Percentiles rank a stretch among this genome's conserved stretches.
Evolutionary conservation across 2,113 vertebrate genomes (phyloP).

Genomic region (Toxotes chatareus): DNA sequence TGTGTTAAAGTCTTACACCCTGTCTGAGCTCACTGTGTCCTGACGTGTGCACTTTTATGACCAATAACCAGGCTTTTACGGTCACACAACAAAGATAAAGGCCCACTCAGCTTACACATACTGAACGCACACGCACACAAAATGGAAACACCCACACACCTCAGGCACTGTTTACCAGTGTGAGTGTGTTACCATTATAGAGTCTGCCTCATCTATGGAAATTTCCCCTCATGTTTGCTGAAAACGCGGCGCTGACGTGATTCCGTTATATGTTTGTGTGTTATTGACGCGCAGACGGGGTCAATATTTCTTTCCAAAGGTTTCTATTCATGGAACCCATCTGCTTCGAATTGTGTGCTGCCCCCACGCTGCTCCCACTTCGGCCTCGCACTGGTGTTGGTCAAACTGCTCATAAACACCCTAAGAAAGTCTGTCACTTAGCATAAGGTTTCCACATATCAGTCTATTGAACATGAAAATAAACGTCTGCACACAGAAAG

Average conservation of each 20-base stretch:
- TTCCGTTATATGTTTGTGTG: neutral
- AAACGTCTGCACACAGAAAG: neutral
- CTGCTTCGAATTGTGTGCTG: neutral
- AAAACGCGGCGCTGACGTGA: conserved; percentile 32
- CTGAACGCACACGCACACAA: conserved; percentile 16
- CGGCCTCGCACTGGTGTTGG: neutral
- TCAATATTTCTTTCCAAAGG: conserved; percentile 62
- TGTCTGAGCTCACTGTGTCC: conserved; percentile 25
- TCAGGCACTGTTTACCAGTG: conserved; percentile 8
- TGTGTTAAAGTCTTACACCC: conserved; percentile 10
- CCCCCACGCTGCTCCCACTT: neutral
- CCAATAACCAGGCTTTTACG: conserved; percentile 53
- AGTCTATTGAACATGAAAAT: neutral
- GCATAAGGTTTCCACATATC: conserved; percentile 22
- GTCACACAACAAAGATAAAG: conserved; percentile 55
- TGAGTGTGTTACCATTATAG: conserved; percentile 13
- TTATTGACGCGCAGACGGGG: neutral
- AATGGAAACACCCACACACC: conserved; percentile 41
- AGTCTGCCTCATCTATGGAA: conserved; percentile 35
- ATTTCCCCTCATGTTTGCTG: conserved; percentile 34
- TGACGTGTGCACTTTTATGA: conserved; percentile 46
- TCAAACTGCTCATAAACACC: conserved; percentile 13
- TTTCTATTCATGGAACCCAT: conserved; percentile 8
- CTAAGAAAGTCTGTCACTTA: neutral
- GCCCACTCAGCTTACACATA: conserved; percentile 34